Evolutionary conservation across 1,140 invertebrate species (phyloP).

Genomic region (Stratiolaelaps scimitus): DNA sequence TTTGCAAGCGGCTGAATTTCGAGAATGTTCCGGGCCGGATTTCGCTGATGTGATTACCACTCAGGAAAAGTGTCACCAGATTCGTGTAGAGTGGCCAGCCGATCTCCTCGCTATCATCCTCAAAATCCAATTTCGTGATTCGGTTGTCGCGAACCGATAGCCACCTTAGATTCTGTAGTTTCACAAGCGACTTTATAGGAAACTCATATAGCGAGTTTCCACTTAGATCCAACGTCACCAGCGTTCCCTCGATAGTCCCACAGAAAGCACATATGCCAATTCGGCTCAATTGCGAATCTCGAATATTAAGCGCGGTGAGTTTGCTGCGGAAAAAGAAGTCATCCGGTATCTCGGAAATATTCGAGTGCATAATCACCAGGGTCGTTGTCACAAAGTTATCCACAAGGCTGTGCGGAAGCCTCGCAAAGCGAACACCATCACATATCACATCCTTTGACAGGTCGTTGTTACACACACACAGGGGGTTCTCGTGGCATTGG

Average conservation of each 20-base stretch:
- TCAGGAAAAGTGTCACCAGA: slow-evolving; percentile 1
- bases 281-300: slow-evolving; percentile 7
- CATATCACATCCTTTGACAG: slow-evolving; percentile 26
- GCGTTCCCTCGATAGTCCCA: slow-evolving; percentile 3
- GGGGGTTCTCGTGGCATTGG: slow-evolving; percentile 4
- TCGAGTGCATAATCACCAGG: slow-evolving; percentile 23
- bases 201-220: slow-evolving; percentile 12
- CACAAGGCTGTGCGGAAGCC: neutral
- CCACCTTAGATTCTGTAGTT: slow-evolving; percentile 12
- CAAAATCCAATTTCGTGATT: slow-evolving; percentile 15
- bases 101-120: neutral
- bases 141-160: neutral
- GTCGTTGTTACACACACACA: slow-evolving; percentile 27
- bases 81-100: neutral
- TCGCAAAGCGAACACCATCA: slow-evolving; percentile 9
- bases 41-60: neutral
- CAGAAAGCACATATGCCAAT: slow-evolving; percentile 20
- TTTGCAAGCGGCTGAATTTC: slow-evolving; percentile 9
- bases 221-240: slow-evolving; percentile 11
- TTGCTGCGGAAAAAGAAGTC: neutral
- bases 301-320: slow-evolving; percentile 5
- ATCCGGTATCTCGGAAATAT: slow-evolving; percentile 18
- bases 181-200: slow-evolving; percentile 10
- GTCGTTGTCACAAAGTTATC: slow-evolving; percentile 12
- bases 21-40: neutral